Conservation (phyloP, 2,113 vertebrate species). For the Peromyscus polionotus region DNA sequence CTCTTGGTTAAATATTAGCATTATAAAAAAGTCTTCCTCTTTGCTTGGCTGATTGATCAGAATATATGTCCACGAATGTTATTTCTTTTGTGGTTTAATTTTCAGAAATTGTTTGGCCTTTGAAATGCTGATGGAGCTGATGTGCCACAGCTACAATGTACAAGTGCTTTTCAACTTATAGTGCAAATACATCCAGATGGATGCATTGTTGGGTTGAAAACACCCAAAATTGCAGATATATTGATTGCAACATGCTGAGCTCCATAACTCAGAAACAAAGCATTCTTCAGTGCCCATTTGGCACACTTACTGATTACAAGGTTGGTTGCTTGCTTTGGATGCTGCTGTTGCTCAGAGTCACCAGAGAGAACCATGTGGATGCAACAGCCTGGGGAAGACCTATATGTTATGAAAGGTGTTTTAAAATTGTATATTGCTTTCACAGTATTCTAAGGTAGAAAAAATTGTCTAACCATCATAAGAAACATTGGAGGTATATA, state of each 20-base stretch:
- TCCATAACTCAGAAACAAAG: background rate
- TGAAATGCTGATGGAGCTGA: background rate
- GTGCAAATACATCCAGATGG: too few species aligned
- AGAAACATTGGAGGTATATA: background rate
- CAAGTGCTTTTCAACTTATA: background rate
- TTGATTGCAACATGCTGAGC: background rate
- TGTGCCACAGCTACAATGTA: too few species aligned
- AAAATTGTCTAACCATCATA: background rate
- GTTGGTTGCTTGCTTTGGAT: background rate
- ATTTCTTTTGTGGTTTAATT: background rate
- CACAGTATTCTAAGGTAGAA: background rate
- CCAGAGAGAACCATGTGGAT: too few species aligned
- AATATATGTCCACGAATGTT: background rate
- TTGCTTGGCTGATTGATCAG: background rate
- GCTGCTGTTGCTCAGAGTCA: background rate
- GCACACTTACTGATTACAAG: background rate
- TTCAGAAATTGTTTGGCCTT: background rate
- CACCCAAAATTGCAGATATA: background rate
- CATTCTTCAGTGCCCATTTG: too few species aligned
- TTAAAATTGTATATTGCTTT: background rate
- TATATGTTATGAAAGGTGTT: background rate
- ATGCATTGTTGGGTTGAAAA: background rate
- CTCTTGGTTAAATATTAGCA: background rate
- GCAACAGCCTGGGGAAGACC: background rate
- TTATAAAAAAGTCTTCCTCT: background rate